Base-by-base conservation (phyloP, 2,888 invertebrate genomes). In the Tanaodytes sp. region DNA sequence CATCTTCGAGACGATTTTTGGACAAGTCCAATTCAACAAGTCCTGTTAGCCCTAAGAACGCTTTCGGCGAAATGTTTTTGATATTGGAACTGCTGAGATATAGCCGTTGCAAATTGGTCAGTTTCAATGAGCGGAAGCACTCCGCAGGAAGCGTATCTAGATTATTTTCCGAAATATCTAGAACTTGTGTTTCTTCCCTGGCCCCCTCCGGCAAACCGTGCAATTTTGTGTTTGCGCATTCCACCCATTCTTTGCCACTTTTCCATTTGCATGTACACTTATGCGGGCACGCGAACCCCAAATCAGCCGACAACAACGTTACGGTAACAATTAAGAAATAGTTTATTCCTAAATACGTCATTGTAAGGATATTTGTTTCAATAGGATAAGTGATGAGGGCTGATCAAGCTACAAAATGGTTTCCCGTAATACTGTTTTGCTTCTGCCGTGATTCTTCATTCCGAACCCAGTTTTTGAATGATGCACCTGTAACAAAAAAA, bases 261-360 rank as follows among this genome's bases (percentile, higher is more conserved):
- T 95, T 95, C 96, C 96, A 96, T 84, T 94, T 95, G 88, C 96
- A 96, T 61, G 90, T 88, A 85, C 96, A 96, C 73, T 90, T 89
- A 30, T 89, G 86, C 19, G 95, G 95, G 82, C 95, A 95, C 2
- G 61, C 57, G 15, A 16, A 2, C 5, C 45, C 31, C 9, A 36
- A 1, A 3, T 39, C 36, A 11, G 58, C 18, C 20, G 61, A 16
- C 42, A 55, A 40, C 48, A 70, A 36, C 23, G 49, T 51, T 2
- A 64, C 49, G 55, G 49, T 33, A 27, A 62, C n/a, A 11, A 62
- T 8, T 4, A 65, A 20, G 46, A 51, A 61, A 15, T 30, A 23
- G 18, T 40, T 36, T 16, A 39, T 43, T 31, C 36, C 37, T 46
- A 15, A 9, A 20, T 14, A 6, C 31, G 63, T 46, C 63, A 64